phyloP scores from a whole-genome alignment of 2,888 invertebrate species.

The Dione juno region DNA sequence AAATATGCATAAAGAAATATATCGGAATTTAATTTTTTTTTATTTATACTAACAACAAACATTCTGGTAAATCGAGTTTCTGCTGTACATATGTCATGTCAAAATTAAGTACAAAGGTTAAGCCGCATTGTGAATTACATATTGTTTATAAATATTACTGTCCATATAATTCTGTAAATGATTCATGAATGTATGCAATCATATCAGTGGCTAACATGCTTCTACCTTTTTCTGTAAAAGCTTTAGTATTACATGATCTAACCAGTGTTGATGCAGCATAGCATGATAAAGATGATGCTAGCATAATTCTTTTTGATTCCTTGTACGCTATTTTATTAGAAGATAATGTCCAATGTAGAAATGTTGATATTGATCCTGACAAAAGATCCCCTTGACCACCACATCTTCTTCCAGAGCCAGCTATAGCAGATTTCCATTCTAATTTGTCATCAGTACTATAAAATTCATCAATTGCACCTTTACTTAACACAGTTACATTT shows the following conservation, averaged over 20 bases:
- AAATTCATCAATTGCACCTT: slow-evolving; percentile 89
- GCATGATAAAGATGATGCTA: slow-evolving; percentile 88
- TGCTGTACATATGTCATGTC: not conserved
- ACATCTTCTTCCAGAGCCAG: slow-evolving; percentile 95
- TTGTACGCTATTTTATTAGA: slow-evolving; percentile 56
- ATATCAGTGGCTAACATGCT: slow-evolving; percentile 95
- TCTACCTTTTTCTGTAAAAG: slow-evolving; percentile 90
- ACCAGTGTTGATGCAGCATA: slow-evolving; percentile 93
- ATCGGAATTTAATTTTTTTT: no score
- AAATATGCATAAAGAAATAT: no score
- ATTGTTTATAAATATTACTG: slow-evolving; percentile 48
- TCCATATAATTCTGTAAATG: slow-evolving; percentile 84
- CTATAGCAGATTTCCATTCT: slow-evolving; percentile 83
- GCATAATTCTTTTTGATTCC: slow-evolving; percentile 63
- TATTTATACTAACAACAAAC: no score
- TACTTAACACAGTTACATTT: slow-evolving; percentile 88
- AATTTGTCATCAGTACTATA: slow-evolving; percentile 77
- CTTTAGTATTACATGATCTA: slow-evolving; percentile 90
- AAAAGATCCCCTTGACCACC: slow-evolving; percentile 99
- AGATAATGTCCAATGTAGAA: slow-evolving; percentile 90
- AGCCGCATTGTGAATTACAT: not conserved
- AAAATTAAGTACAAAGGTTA: not conserved
- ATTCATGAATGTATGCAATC: slow-evolving; percentile 90
- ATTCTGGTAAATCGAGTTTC: no score
- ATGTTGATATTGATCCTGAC: slow-evolving; percentile 92